Evolutionary conservation across 2,797 vertebrate genomes (phyloP), one percentile per base, ranked within the genome.

Genomic region (Coregonus ussuriensis): DNA sequence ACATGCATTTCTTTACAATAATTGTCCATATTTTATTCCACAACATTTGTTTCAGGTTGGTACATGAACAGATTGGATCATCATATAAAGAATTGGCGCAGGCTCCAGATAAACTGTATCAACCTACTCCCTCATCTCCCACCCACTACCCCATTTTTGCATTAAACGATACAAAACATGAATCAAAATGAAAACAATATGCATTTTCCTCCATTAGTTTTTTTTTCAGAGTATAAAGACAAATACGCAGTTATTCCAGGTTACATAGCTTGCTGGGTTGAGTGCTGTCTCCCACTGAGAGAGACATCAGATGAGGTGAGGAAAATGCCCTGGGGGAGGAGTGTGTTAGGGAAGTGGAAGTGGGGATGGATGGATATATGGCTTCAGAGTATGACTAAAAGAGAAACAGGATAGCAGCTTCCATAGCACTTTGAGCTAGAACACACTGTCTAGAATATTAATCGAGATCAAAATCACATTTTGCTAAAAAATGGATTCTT

Each of bases 261-360:
- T 71, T 47, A 29, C 54, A 56, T 37, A 13, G 33, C 35, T 73
- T 16, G 54, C 35, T 18, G 31, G 16, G 72, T 37, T 21, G 54
- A 72, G 53, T 33, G 29, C 7, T 18, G 33, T 31, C 47, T 21
- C 52, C 53, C 52, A 6, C 29, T 18, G 52, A 71, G 37, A 51
- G 14, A 63, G 53, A 77, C 75, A 47, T 47, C 41, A 52, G 53
- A 59, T 5, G 41, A 47, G 53, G 68, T 51, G 59, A 62, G 47
- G 69, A 51, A 31, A 47, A 29, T 52, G 56, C 21, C 69, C 4
- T 35, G 4, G 18, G 66, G 51, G 3, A 15, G 68, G 25, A 41
- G 18, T 25, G 9, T 6, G 37, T 62, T 15, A 33, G 16, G 4
- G 72, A 3, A 18, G 67, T 31, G 75, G 52, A 68, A 72, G n/a